Percentiles rank a stretch among this genome's conserved stretches.
phyloP scores from a whole-genome alignment of 2,113 vertebrate genomes.

The Chionis minor region DNA sequence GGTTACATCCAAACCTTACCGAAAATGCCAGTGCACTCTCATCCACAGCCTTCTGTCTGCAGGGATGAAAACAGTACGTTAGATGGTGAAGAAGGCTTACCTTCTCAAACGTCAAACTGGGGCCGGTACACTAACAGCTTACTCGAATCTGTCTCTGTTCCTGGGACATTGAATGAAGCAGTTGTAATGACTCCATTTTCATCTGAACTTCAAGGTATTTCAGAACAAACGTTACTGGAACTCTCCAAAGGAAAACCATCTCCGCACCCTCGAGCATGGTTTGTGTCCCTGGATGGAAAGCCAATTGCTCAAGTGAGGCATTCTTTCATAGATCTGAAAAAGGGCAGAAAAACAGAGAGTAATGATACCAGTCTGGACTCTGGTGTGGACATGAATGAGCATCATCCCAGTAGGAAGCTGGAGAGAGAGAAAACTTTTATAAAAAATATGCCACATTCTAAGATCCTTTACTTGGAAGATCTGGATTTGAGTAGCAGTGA shows the following conservation, averaged over 20 bases:
- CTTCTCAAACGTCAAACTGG: conserved; percentile 81
- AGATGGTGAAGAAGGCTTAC: conserved; percentile 79
- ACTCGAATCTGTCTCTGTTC: conserved; percentile 93
- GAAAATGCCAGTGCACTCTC: conserved; percentile 79
- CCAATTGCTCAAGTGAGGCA: conserved; percentile 91
- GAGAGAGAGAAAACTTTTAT: conserved; percentile 86
- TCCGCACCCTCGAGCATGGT: conserved; percentile 90
- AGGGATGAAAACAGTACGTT: conserved; percentile 77
- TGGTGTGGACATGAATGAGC: conserved; percentile 97
- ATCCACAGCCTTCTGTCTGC: conserved; percentile 74
- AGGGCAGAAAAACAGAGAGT: conserved; percentile 86
- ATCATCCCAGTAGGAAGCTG: conserved; percentile 78
- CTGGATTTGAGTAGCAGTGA: conserved; percentile 93
- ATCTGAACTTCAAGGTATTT: conserved; percentile 91
- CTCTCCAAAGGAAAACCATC: conserved; percentile 87
- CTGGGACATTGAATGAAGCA: conserved; percentile 91
- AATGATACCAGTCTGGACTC: conserved; percentile 96
- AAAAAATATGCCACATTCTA: conserved; percentile 81
- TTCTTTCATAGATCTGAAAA: conserved; percentile 91
- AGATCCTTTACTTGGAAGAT: conserved; percentile 84
- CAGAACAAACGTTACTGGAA: conserved; percentile 90
- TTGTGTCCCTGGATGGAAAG: conserved; percentile 93
- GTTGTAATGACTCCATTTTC: conserved; percentile 87
- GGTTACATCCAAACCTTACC: conserved; percentile 86
- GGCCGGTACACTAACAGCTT: conserved; percentile 85